Base-by-base conservation (phyloP, 2,113 vertebrate species). In the Mustela lutreola region DNA sequence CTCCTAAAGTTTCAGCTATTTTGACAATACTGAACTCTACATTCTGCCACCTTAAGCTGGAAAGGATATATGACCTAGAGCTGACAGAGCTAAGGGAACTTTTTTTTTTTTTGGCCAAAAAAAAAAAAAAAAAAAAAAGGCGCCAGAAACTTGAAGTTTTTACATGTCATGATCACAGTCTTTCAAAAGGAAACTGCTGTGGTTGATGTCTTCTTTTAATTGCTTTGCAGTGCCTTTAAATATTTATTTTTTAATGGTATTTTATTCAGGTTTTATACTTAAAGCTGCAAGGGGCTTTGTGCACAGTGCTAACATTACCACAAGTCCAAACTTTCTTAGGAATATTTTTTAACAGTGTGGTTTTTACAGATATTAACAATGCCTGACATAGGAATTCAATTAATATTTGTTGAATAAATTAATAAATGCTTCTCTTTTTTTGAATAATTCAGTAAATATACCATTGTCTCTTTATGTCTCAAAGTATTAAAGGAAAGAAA, bases 401-500 rank as follows among this genome's bases (percentile, higher is more conserved):
- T 83, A 89, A 26, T 73, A 89, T 95, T 83, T 89, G 26, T 83
- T 83, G 14, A 63, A 4, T 70, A 78, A 65, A n/a, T 89, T 73
- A 50, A 31, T 91, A 53, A 73, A 21, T 14, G 18, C 7, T 88
- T 81, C 50, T 60, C n/a, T 93, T 14, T 50, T 70, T 92, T 85
- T 16, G 67, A 45, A 53, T 19, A n/a, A 31, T 85, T 26, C 45
- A 86, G 10, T 91, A 91, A 65, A 56, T 85, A n/a, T 95, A 45
- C 58, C 67, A 76, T n/a, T 84, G 39, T 93, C 60, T 93, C 65
- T 79, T 96, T 50, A 7, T 73, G 2, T 91, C 65, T 93, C 39
- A 48, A 58, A 58, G 14, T 87, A n/a, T n/a, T 93, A 86, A 95
- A 80, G 45, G 24, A 89, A 80, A 80, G n/a, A 92, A 63, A 89